phyloP scores from a whole-genome alignment of 2,113 vertebrate genomes.

The Alexandromys fortis region DNA sequence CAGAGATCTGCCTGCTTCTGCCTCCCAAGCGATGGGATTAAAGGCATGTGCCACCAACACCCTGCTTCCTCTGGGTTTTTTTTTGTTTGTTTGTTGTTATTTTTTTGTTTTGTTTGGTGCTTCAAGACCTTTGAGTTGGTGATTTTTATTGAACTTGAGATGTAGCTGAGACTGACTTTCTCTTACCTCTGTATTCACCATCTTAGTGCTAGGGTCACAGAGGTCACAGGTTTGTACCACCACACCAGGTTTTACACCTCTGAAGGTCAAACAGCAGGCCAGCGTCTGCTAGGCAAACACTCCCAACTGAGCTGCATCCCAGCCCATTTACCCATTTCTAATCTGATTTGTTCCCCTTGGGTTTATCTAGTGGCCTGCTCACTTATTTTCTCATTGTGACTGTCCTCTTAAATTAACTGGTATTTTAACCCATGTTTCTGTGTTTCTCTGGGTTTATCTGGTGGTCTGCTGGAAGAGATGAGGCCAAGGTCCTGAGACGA shows the following conservation, averaged over 20 bases:
- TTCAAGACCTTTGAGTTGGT: not conserved
- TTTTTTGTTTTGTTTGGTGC: not conserved
- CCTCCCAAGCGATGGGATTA: no score
- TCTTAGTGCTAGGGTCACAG: not conserved
- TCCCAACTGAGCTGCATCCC: not conserved
- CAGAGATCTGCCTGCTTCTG: no score
- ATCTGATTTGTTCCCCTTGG: slow-evolving; percentile 13
- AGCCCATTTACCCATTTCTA: not conserved
- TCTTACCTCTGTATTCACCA: not conserved
- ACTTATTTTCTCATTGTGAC: not conserved
- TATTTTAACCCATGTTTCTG: not conserved
- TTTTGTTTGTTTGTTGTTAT: no score
- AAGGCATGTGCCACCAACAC: no score
- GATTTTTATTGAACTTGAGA: not conserved
- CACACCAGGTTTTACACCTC: not conserved
- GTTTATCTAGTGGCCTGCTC: not conserved
- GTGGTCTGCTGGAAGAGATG: not conserved
- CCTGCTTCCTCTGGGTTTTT: not conserved
- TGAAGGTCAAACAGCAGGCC: not conserved
- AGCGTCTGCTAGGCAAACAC: not conserved
- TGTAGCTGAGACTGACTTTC: not conserved
- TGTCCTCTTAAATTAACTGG: not conserved
- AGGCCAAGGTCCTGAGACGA: not conserved
- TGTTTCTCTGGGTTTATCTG: not conserved
- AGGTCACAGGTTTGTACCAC: not conserved